Conservation (phyloP, 2,888 invertebrate genomes). For the Euproctis similis region DNA sequence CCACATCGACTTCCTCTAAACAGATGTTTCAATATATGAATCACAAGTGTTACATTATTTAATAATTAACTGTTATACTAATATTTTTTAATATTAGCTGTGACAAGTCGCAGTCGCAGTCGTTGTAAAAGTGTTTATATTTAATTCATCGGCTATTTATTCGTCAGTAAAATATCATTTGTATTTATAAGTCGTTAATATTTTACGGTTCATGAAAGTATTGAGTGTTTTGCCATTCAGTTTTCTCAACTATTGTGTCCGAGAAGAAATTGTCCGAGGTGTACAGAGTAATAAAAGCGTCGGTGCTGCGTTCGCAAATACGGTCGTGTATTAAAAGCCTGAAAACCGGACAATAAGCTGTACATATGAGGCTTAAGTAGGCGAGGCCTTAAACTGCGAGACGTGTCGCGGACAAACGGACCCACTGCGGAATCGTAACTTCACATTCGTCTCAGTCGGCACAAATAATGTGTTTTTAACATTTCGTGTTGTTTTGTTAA, state of each 20-base stretch:
- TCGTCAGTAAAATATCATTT: slow-evolving; percentile 39
- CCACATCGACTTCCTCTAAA: slow-evolving; percentile 37
- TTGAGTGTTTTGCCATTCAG: slow-evolving; percentile 30
- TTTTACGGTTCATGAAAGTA: slow-evolving; percentile 56
- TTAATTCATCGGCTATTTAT: slow-evolving; percentile 23
- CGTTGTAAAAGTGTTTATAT: slow-evolving; percentile 4
- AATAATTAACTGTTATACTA: too few species aligned
- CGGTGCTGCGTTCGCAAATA: slow-evolving; percentile 50
- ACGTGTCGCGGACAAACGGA: slow-evolving; percentile 71
- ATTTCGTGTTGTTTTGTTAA: slow-evolving; percentile 75
- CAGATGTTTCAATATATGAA: too few species aligned
- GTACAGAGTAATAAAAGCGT: slow-evolving; percentile 58
- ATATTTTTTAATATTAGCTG: too few species aligned
- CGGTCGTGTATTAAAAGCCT: slow-evolving; percentile 50
- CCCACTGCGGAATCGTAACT: slow-evolving; percentile 61
- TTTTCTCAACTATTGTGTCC: slow-evolving; percentile 45
- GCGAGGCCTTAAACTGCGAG: slow-evolving; percentile 49
- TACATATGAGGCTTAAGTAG: slow-evolving; percentile 61
- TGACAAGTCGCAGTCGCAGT: too few species aligned
- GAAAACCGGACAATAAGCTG: slow-evolving; percentile 63
- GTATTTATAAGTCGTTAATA: slow-evolving; percentile 34
- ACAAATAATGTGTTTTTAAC: slow-evolving; percentile 76
- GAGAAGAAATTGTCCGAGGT: slow-evolving; percentile 30
- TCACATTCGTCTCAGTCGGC: slow-evolving; percentile 71
- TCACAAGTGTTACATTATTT: too few species aligned